A percentile compares a stretch with the other conserved stretches of the same genome.
phyloP scores from a whole-genome alignment of 1,140 invertebrate genomes.

The Hydropsyche tenuis region DNA sequence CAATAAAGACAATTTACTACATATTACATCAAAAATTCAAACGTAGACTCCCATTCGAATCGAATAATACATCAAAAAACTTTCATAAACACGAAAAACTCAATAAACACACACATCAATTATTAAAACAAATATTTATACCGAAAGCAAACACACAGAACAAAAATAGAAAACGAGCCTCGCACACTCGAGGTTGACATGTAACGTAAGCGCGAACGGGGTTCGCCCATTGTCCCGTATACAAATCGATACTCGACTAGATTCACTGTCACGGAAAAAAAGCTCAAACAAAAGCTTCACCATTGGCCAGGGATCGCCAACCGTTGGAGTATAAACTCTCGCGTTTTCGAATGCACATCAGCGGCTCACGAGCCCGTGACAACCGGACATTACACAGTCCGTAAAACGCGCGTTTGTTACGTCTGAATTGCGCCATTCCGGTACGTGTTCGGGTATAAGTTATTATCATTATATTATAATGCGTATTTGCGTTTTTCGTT shows the following conservation, averaged over 20 bases:
- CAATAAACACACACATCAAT: too few relatives aligned
- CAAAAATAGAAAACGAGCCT: too few relatives aligned
- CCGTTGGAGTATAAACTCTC: not conserved
- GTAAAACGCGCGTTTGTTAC: conserved; percentile 27
- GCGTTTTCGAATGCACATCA: not conserved
- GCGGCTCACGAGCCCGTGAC: conserved; percentile 18
- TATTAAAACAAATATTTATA: too few relatives aligned
- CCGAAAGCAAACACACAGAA: too few relatives aligned
- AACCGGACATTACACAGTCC: conserved; percentile 27
- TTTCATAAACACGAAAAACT: too few relatives aligned
- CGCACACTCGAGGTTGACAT: not conserved
- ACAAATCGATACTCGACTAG: conserved; percentile 32
- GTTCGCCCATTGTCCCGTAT: conserved; percentile 5
- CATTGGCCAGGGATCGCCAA: conserved; percentile 9
- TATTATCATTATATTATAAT: too few relatives aligned
- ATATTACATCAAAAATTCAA: too few relatives aligned
- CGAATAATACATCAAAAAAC: too few relatives aligned
- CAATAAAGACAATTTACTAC: too few relatives aligned
- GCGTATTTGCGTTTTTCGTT: too few relatives aligned
- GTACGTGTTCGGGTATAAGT: not conserved
- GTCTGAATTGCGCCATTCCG: conserved; percentile 12
- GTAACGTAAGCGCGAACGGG: not conserved
- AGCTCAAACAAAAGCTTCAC: not conserved
- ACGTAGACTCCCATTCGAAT: too few relatives aligned
- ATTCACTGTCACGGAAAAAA: conserved; percentile 29